Conservation (phyloP, 2,888 invertebrate genomes). For the Cosmia pyralina region DNA sequence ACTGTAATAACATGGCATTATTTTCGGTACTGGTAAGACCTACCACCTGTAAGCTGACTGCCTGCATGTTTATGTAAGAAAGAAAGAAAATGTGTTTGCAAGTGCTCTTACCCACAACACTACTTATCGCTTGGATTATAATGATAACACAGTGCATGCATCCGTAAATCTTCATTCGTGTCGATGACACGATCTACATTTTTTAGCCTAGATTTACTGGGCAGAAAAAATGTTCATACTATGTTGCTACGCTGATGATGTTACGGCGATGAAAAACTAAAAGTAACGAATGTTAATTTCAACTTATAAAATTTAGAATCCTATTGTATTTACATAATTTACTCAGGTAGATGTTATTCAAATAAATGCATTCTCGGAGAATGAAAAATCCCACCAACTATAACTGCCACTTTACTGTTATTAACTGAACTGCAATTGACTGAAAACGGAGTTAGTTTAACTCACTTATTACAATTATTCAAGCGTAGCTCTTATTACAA, state of each 20-base stretch:
- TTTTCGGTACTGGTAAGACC: background rate
- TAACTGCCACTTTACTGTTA: background rate
- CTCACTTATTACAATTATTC: conserved; percentile 19
- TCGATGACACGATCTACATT: background rate
- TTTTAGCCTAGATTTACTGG: too few relatives aligned
- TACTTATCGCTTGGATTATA: background rate
- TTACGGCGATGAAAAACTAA: background rate
- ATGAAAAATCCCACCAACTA: background rate
- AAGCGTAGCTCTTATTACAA: background rate
- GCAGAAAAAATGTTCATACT: too few relatives aligned
- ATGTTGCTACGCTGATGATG: background rate
- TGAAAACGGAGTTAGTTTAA: conserved; percentile 11
- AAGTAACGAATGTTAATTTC: background rate
- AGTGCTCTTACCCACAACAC: background rate
- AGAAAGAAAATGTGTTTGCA: too few relatives aligned
- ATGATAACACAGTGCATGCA: background rate
- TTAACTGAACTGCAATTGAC: background rate
- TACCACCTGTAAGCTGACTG: background rate
- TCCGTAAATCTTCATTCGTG: background rate
- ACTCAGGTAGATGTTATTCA: background rate
- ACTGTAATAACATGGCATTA: background rate
- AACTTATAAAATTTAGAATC: background rate
- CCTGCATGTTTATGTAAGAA: background rate
- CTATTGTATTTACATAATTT: background rate
- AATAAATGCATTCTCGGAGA: background rate